Base-by-base conservation (phyloP, 2,797 vertebrate species). In the Percopsis omiscomaycus region DNA sequence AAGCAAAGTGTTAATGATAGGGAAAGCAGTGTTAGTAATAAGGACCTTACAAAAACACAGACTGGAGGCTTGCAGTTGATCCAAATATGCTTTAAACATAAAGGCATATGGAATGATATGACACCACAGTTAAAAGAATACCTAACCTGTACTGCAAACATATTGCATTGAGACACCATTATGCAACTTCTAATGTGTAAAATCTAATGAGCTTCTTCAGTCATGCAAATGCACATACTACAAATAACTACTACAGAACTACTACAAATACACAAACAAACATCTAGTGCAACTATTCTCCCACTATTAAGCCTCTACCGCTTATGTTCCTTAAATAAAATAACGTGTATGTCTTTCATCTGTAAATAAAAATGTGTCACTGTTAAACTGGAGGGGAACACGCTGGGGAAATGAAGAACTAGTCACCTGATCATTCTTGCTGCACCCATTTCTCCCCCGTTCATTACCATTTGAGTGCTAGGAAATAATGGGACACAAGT, bases 381-480 rank as follows among this genome's bases (percentile, higher is more conserved):
- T 55, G 54, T 45, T 64, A 55, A 59, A 62, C 44, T 55, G 51
- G 54, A 27, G 49, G 61, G 55, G 48, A 22, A 15, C 49, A 66
- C 59, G 52, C 54, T 16, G 58, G 22, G 59, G 50, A 55, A 68
- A 49, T 68, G 37, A 71, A 59, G 58, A 61, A 57, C 64, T 57
- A 75, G 69, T 75, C 79, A 79, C 77, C 77, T 79, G 77, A 61
- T 57, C 67, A 76, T 60, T 61, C 66, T 77, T 74, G 69, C 65
- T 64, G 75, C 82, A 82, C 77, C 80, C 80, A 76, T 79, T 80
- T 81, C 76, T 81, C 66, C 59, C 67, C 77, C 70, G 73, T 68
- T 71, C 69, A 78, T 73, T 83, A 81, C 73, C 83, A 77, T 68
- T 81, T 71, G 77, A 81, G 74, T 68, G 79, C 78, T 60, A 60